Conservation (phyloP, 2,888 invertebrate genomes). For the Ditylenchus weischeri region DNA sequence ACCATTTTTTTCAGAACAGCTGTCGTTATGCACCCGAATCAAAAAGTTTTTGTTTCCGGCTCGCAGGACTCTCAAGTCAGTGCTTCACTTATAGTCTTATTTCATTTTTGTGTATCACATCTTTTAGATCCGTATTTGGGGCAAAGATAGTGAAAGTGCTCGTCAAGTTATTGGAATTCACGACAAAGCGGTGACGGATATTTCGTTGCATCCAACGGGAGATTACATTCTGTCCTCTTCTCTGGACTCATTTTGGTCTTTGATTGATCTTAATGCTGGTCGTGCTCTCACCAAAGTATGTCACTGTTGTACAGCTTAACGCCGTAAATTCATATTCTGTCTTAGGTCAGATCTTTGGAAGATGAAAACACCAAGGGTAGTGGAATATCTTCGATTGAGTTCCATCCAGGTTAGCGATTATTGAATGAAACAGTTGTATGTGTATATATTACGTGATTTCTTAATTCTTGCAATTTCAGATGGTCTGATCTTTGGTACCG, state of each 20-base stretch:
- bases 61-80: conserved; percentile 46
- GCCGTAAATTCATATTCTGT: conserved; percentile 9
- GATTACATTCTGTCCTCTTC: conserved; percentile 93
- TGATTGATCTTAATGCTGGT: conserved; percentile 92
- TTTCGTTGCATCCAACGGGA: conserved; percentile 95
- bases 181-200: conserved; percentile 84
- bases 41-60: conserved; percentile 61
- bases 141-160: conserved; percentile 74
- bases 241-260: conserved; percentile 91
- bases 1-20: conserved; percentile 61
- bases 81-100: neutral
- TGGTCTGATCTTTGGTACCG: conserved; percentile 96
- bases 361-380: conserved; percentile 16
- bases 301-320: conserved; percentile 6
- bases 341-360: conserved; percentile 37
- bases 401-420: conserved; percentile 72
- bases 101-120: conserved; percentile 3
- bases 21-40: conserved; percentile 94
- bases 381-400: conserved; percentile 87
- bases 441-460: no score
- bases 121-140: conserved; percentile 82
- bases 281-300: conserved; percentile 78
- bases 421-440: no score
- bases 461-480: conserved; percentile 64
- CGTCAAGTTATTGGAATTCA: conserved; percentile 82